phyloP scores from a whole-genome alignment of 2,888 invertebrate genomes.

The Caprella mutica region DNA sequence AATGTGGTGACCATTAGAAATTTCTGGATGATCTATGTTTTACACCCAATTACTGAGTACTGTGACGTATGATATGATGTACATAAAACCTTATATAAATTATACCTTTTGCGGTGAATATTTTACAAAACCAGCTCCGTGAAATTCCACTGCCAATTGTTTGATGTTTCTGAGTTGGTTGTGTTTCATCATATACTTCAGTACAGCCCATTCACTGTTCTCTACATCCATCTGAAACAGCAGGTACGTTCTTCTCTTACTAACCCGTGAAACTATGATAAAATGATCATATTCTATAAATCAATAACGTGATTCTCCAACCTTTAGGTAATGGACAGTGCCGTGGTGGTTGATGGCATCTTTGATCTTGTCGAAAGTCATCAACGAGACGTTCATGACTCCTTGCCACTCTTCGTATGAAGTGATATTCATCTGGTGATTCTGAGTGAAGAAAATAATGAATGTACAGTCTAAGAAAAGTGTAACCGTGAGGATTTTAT shows the following conservation, averaged over 20 bases:
- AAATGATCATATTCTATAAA: background rate
- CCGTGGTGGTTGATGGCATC: slow-evolving; percentile 2
- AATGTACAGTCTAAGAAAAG: background rate
- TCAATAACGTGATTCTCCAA: background rate
- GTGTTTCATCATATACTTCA: slow-evolving; percentile 7
- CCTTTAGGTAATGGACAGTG: slow-evolving; percentile 18
- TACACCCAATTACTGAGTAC: no score
- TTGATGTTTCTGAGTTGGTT: slow-evolving; percentile 2
- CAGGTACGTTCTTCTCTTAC: background rate
- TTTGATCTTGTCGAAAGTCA: slow-evolving; percentile 6
- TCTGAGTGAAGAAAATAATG: background rate
- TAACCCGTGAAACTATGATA: background rate
- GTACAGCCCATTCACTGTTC: slow-evolving; percentile 13
- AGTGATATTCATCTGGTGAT: background rate
- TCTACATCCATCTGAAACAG: slow-evolving; percentile 19
- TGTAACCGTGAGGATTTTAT: no score
- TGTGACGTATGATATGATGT: no score
- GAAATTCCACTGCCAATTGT: slow-evolving; percentile 18
- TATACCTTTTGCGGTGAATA: background rate
- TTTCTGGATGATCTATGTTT: no score
- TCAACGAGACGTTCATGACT: background rate
- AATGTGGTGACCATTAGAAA: no score
- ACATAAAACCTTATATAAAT: no score
- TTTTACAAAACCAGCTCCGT: background rate
- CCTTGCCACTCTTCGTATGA: slow-evolving; percentile 1